phyloP scores from a whole-genome alignment of 2,113 vertebrate species.

The Ptychochromis oligacanthus region DNA sequence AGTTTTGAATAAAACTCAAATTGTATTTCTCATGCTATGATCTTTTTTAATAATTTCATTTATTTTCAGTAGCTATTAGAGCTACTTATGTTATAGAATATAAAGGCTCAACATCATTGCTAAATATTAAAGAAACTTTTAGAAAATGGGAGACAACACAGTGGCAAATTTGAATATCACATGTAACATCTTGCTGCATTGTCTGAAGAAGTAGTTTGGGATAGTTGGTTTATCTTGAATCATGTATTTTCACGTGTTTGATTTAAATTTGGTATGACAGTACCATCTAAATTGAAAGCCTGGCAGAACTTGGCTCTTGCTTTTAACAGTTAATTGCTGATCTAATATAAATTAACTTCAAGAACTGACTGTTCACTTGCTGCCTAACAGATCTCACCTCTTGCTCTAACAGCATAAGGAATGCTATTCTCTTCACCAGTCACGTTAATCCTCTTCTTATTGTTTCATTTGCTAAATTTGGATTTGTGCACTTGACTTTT shows the following conservation, averaged over 20 bases:
- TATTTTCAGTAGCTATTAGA: not conserved
- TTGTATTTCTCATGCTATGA: not conserved
- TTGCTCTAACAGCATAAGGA: no score
- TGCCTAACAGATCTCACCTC: no score
- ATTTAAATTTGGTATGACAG: not conserved
- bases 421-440: no score
- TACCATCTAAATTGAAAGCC: not conserved
- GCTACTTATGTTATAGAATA: not conserved
- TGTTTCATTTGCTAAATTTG: not conserved
- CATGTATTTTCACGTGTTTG: not conserved
- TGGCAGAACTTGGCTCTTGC: not conserved
- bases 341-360: not conserved
- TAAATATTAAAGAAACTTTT: not conserved
- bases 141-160: not conserved
- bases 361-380: not conserved
- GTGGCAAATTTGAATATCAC: not conserved
- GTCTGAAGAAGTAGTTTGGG: not conserved
- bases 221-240: rapidly evolving
- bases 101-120: not conserved
- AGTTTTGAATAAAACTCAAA: not conserved
- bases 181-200: not conserved
- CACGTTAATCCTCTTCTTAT: no score
- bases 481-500: rapidly evolving
- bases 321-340: not conserved
- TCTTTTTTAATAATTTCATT: not conserved